phyloP scores from a whole-genome alignment of 2,113 vertebrate species.

The Plestiodon gilberti region DNA sequence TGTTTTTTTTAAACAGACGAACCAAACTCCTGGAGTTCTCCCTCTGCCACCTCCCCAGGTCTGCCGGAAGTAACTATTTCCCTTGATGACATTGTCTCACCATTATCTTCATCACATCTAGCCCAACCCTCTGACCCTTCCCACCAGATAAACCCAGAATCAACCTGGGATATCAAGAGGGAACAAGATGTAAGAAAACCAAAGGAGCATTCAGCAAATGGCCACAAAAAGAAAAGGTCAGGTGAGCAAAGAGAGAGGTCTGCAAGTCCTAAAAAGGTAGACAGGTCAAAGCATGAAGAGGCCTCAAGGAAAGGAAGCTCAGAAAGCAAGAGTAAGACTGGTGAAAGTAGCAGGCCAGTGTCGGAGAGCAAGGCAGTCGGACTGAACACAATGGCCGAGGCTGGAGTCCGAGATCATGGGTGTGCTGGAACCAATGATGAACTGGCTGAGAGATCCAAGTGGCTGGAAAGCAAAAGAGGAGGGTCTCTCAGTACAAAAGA shows the following conservation, averaged over 20 bases:
- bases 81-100: conserved; percentile 86
- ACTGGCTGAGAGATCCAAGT: conserved; percentile 75
- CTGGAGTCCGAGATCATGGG: conserved; percentile 71
- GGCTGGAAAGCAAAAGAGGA: conserved; percentile 78
- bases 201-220: conserved; percentile 83
- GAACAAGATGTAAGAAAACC: conserved; percentile 82
- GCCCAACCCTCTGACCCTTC: conserved; percentile 89
- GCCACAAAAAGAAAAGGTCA: conserved; percentile 85
- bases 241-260: conserved; percentile 85
- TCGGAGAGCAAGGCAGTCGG: conserved; percentile 77
- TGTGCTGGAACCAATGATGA: conserved; percentile 68
- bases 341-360: conserved; percentile 85
- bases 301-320: conserved; percentile 78
- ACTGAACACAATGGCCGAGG: conserved; percentile 72
- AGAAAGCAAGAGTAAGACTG: conserved; percentile 77
- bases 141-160: conserved; percentile 88
- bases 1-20: conserved; percentile 85
- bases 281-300: conserved; percentile 80
- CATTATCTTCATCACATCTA: conserved; percentile 93
- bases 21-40: conserved; percentile 90
- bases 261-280: conserved; percentile 84
- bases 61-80: conserved; percentile 95
- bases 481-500: conserved; percentile 80
- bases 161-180: conserved; percentile 83
- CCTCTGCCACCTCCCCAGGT: conserved; percentile 93